A percentile compares a stretch with the other conserved stretches of the same genome.
These are phyloP conservation scores for Lota lota DNA, from an alignment of 2,113 vertebrate genomes.

Conservation along the genomic window DNA sequence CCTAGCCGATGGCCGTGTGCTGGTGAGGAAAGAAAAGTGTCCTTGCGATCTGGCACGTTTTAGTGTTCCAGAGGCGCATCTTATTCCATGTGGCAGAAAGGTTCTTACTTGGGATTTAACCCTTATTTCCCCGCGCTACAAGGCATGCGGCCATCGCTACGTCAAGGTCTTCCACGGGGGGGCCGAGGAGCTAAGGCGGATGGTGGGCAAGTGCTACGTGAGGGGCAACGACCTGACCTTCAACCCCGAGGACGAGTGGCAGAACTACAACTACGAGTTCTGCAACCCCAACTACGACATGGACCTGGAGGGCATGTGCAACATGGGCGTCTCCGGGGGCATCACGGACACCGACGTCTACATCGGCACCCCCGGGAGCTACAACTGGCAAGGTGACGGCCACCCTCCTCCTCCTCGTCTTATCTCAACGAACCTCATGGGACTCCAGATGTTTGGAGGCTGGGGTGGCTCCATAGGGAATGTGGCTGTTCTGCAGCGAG, in stretches of 20 bases:
- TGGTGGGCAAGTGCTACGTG: slow-evolving; percentile 91
- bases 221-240: slow-evolving; percentile 81
- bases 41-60: not conserved
- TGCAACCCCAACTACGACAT: slow-evolving; percentile 81
- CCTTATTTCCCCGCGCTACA: not conserved
- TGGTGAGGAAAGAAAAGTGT: slow-evolving; percentile 77
- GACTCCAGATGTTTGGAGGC: no score
- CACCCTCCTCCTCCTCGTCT: no score
- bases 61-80: not conserved
- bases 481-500: no score
- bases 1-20: slow-evolving; percentile 65
- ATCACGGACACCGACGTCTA: slow-evolving; percentile 80
- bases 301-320: slow-evolving; percentile 84
- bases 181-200: slow-evolving; percentile 76
- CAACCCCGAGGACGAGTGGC: slow-evolving; percentile 81
- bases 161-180: slow-evolving; percentile 75
- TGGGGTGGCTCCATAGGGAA: no score
- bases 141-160: slow-evolving; percentile 94
- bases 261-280: slow-evolving; percentile 80
- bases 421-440: no score
- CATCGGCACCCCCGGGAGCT: slow-evolving; percentile 82
- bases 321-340: slow-evolving; percentile 87
- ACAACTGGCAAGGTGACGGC: slow-evolving; percentile 86
- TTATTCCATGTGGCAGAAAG: no score
- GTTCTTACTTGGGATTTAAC: not conserved